Evolutionary conservation across 2,888 invertebrate species (phyloP).

Genomic region (Eupithecia subfuscata): DNA sequence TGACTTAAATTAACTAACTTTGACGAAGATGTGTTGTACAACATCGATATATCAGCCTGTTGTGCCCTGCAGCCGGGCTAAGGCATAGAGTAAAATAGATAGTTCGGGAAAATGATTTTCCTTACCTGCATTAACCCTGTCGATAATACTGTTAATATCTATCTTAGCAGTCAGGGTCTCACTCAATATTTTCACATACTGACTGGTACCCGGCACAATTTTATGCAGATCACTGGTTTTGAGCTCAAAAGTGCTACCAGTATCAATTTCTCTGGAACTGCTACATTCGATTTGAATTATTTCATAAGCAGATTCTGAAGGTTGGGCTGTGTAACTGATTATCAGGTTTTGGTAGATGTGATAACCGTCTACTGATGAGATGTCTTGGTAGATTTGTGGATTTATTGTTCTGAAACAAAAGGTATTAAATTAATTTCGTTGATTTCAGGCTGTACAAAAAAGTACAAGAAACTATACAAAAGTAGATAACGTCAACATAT

Average conservation of each 20-base stretch:
- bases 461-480: no score
- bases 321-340: constrained; percentile 69
- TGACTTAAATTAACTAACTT: no score
- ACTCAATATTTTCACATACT: constrained; percentile 74
- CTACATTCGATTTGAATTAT: constrained; percentile 72
- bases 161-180: constrained; percentile 67
- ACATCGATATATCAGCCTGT: no score
- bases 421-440: background rate
- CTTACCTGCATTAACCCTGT: constrained; percentile 78
- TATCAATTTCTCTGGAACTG: constrained; percentile 56
- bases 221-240: constrained; percentile 65
- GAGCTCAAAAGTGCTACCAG: constrained; percentile 65
- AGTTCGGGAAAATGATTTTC: background rate
- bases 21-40: background rate
- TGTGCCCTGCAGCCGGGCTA: no score
- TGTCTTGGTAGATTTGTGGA: constrained; percentile 59
- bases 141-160: constrained; percentile 73
- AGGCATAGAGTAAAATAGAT: background rate
- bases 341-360: constrained; percentile 72
- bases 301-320: constrained; percentile 73
- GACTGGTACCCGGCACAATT: constrained; percentile 68
- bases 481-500: no score
- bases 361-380: constrained; percentile 66
- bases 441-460: no score
- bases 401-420: constrained; percentile 61